A percentile compares a stretch with the other conserved stretches of the same genome.
Evolutionary conservation across 2,888 invertebrate species (phyloP).

Genomic region (Coenonympha arcania): DNA sequence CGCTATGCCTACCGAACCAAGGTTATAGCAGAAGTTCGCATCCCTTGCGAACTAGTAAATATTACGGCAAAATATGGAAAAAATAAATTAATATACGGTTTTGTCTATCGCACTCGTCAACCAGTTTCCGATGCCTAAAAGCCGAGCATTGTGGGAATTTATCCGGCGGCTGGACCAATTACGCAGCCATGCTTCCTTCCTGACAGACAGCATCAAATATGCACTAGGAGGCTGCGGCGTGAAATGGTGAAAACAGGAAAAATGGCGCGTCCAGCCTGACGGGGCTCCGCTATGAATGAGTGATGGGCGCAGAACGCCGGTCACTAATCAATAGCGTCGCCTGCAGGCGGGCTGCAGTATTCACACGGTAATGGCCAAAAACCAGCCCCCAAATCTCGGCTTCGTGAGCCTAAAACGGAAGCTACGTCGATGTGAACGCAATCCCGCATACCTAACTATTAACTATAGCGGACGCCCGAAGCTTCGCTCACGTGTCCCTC

Average conservation of each 20-base stretch:
- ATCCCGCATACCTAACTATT: not conserved
- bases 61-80: too few species aligned
- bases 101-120: constrained; percentile 42
- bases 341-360: constrained; percentile 41
- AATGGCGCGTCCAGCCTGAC: constrained; percentile 46
- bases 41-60: too few species aligned
- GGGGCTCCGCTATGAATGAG: constrained; percentile 55
- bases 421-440: constrained; percentile 6
- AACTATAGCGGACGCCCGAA: too few species aligned
- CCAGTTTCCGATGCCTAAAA: constrained; percentile 35
- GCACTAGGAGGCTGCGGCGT: constrained; percentile 43
- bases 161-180: constrained; percentile 52
- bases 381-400: constrained; percentile 30
- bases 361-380: constrained; percentile 45
- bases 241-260: constrained; percentile 37
- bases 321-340: constrained; percentile 44
- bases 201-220: constrained; percentile 59
- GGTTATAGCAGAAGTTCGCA: too few species aligned
- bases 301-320: constrained; percentile 46
- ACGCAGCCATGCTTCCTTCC: constrained; percentile 55
- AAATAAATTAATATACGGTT: not conserved
- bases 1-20: too few species aligned
- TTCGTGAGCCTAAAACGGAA: constrained; percentile 18
- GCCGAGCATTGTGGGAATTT: constrained; percentile 40
- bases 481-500: too few species aligned